Percentiles rank a stretch among this genome's conserved stretches.
phyloP scores from a whole-genome alignment of 2,888 invertebrate species.

The Merodon equestris region DNA sequence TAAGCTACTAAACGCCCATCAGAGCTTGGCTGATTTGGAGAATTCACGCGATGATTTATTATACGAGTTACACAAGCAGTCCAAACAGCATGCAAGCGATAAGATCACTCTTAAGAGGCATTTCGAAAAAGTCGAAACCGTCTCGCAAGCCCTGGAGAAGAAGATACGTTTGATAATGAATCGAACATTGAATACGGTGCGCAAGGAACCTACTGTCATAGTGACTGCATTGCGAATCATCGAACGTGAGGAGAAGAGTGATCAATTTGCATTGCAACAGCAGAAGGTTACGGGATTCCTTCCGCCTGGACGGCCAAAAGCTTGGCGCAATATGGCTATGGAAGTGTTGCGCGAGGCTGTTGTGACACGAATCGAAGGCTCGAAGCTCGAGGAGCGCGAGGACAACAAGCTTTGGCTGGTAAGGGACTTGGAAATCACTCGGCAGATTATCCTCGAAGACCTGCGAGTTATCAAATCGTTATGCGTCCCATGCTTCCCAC shows the following conservation, averaged over 20 bases:
- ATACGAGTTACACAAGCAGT: slow-evolving; percentile 95
- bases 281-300: slow-evolving; percentile 87
- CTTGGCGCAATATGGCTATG: slow-evolving; percentile 92
- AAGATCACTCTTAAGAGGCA: slow-evolving; percentile 96
- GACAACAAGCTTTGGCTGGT: slow-evolving; percentile 98
- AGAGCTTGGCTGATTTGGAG: slow-evolving; percentile 95
- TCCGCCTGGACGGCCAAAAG: slow-evolving; percentile 96
- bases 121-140: slow-evolving; percentile 95
- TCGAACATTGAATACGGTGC: slow-evolving; percentile 94
- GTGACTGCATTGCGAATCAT: slow-evolving; percentile 97
- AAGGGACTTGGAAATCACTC: slow-evolving; percentile 91
- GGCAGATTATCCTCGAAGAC: slow-evolving; percentile 94
- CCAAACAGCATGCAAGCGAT: slow-evolving; percentile 91
- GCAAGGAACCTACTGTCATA: slow-evolving; percentile 96
- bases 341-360: slow-evolving; percentile 89
- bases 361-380: slow-evolving; percentile 93
- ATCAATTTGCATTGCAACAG: slow-evolving; percentile 88
- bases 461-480: slow-evolving; percentile 93
- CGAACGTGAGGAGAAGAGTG: slow-evolving; percentile 97
- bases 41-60: slow-evolving; percentile 97
- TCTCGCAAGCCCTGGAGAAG: slow-evolving; percentile 93
- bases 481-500: slow-evolving; percentile 96
- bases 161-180: slow-evolving; percentile 94
- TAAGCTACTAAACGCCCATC: slow-evolving; percentile 96
- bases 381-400: slow-evolving; percentile 93